A percentile compares a stretch with the other conserved stretches of the same genome.
phyloP scores from a whole-genome alignment of 2,797 vertebrate genomes.

The Anguilla megastoma region DNA sequence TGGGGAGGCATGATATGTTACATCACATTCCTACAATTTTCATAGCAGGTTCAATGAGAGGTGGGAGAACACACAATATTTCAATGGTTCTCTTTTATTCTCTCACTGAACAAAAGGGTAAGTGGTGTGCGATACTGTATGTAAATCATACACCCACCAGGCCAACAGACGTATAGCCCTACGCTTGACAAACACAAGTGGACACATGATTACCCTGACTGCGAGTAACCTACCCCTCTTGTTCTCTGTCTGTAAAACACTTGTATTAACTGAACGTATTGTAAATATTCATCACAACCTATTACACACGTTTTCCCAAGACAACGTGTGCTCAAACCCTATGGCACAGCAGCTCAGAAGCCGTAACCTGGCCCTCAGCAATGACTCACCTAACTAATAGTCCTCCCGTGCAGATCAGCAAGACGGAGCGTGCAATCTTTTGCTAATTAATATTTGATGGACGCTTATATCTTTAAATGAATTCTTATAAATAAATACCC shows the following conservation, averaged over 20 bases:
- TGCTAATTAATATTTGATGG: constrained; percentile 62
- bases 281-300: constrained; percentile 7
- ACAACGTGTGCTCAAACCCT: neutral
- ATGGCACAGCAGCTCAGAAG: neutral
- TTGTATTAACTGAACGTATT: neutral
- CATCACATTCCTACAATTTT: neutral
- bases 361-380: neutral
- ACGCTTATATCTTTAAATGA: constrained; percentile 56
- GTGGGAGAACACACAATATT: neutral
- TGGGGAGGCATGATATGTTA: neutral
- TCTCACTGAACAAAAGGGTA: neutral
- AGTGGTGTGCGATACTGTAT: neutral
- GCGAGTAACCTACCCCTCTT: neutral
- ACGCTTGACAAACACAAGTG: neutral
- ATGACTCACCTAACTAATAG: constrained; percentile 16
- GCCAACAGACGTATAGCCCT: neutral
- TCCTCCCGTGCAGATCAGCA: constrained; percentile 14
- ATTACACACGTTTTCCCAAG: neutral
- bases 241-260: neutral
- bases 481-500: constrained; percentile 51
- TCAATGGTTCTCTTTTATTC: neutral
- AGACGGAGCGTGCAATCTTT: constrained; percentile 48
- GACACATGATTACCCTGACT: neutral
- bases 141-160: neutral
- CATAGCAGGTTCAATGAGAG: neutral